phyloP scores from a whole-genome alignment of 2,797 vertebrate species.

The Harpagifer antarcticus region DNA sequence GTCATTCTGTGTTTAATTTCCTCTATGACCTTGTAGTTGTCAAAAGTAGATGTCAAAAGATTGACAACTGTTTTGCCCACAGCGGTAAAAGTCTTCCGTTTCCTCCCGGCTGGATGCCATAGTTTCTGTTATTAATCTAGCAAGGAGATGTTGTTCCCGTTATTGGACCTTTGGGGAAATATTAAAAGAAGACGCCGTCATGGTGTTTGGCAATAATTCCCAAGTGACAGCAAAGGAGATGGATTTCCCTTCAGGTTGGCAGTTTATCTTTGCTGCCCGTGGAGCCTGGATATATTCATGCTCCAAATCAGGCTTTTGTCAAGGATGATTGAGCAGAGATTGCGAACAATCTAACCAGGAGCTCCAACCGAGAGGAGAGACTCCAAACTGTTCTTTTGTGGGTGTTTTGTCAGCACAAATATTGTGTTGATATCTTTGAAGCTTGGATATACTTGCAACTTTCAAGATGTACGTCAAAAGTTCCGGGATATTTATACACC shows the following conservation, averaged over 20 bases:
- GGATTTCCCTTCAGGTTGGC: conserved; percentile 79
- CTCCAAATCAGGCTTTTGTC: conserved; percentile 82
- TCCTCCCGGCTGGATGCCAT: conserved; percentile 48
- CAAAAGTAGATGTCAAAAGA: conserved; percentile 64
- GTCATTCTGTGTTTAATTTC: conserved; percentile 34
- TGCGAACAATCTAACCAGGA: conserved; percentile 58
- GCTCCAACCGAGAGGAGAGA: conserved; percentile 55
- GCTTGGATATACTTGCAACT: conserved; percentile 16
- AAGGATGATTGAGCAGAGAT: conserved; percentile 79
- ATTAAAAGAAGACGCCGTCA: conserved; percentile 79
- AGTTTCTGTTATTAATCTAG: conserved; percentile 69
- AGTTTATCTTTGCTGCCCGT: conserved; percentile 78
- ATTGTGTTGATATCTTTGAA: conserved; percentile 28
- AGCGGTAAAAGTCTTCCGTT: conserved; percentile 50
- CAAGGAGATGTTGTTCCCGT: conserved; percentile 65
- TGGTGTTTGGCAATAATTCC: conserved; percentile 77
- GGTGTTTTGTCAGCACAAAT: conserved; percentile 56
- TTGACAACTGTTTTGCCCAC: conserved; percentile 61
- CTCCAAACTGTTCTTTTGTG: conserved; percentile 20
- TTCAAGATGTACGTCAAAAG: conserved; percentile 16
- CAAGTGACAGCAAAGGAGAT: conserved; percentile 78
- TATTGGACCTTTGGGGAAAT: conserved; percentile 77
- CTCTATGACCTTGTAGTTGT: conserved; percentile 66
- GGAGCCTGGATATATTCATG: conserved; percentile 60
- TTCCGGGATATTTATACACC: conserved; percentile 13